Percentiles rank a stretch among this genome's conserved stretches.
Evolutionary conservation across 2,113 vertebrate species (phyloP).

Genomic region (Eudyptes chrysolophus): DNA sequence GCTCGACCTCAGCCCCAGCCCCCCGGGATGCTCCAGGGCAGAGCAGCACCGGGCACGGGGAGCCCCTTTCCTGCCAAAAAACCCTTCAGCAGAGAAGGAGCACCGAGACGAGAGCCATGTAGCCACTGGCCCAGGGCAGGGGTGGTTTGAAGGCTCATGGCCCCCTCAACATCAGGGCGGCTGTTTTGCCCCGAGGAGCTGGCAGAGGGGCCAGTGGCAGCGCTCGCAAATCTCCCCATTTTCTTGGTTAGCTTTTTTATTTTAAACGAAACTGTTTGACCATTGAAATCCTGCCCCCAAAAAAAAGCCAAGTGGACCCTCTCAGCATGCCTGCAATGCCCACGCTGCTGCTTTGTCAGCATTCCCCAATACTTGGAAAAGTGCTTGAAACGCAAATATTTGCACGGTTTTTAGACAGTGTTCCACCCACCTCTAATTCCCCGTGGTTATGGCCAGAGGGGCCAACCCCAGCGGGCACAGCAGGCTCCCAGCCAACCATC

Average conservation of each 20-base stretch:
- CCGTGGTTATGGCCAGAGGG: not conserved
- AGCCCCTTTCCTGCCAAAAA: not conserved
- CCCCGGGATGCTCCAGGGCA: not conserved
- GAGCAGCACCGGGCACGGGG: not conserved
- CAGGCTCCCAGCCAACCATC: not conserved
- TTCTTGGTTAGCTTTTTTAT: not conserved
- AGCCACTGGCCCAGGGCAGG: fast-evolving
- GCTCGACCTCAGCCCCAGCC: not conserved
- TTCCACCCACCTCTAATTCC: not conserved
- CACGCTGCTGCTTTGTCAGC: constrained; percentile 22
- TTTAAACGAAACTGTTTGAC: not conserved
- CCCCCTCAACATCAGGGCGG: fast-evolving
- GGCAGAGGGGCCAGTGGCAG: not conserved
- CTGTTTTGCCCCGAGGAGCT: not conserved
- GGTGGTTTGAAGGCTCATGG: not conserved
- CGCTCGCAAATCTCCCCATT: not conserved
- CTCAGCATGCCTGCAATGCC: not conserved
- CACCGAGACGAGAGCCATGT: not conserved
- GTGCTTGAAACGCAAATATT: constrained; percentile 22
- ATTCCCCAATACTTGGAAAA: not conserved
- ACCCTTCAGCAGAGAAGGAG: not conserved
- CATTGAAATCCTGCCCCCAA: not conserved
- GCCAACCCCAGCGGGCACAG: fast-evolving
- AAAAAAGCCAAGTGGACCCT: not conserved
- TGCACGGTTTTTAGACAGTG: not conserved